Evolutionary conservation across 2,888 invertebrate genomes (phyloP), one percentile per base, ranked within the genome.

Genomic region (Lasioglossum pauxillum): DNA sequence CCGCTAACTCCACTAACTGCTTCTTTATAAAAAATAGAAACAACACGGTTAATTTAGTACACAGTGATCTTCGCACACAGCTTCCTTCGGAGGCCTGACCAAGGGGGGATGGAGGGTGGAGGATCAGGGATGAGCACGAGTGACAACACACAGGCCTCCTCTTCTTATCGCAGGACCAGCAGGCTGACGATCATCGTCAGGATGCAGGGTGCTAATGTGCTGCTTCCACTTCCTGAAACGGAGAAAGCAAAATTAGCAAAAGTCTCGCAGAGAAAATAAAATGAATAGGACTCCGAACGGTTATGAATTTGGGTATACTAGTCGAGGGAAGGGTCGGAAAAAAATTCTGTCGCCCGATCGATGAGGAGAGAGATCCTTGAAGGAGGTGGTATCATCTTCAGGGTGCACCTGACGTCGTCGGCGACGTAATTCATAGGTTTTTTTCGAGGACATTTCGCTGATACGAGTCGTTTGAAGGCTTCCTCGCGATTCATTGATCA

Each of bases 21-120:
- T 41, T 71, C 88, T 91, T 90, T 89, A 92, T 92, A 91, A 92
- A 92, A 92, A 91, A 92, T 91, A 91, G 88, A 92, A 91, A 92
- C 84, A 92, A 92, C 91, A 86, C 83, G 85, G 83, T 86, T 92
- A 88, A 91, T 91, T 88, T 86, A 89, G 88, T 92, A 91, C 88
- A 87, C 87, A 88, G 83, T 87, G 88, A 87, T 85, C 75, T 90
- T 80, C 81, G 76, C 80, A 80, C 67, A 74, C 60, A 72, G 77
- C 53, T 49, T 60, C 27, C 73, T 69, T 69, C 74, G 69, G 57
- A 80, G 80, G 80, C 80, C 75, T 77, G 64, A 57, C 49, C 57
- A 57, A 57, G 57, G 69, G 35, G 81, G 57, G 4, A 4, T 72
- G 49, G 14, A 69, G 12, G n/a, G 0, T 71, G 71, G 71, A 38